These are phyloP conservation scores for Ochropacha duplaris DNA, from an alignment of 2,888 invertebrate genomes.

Conservation along the genomic window DNA sequence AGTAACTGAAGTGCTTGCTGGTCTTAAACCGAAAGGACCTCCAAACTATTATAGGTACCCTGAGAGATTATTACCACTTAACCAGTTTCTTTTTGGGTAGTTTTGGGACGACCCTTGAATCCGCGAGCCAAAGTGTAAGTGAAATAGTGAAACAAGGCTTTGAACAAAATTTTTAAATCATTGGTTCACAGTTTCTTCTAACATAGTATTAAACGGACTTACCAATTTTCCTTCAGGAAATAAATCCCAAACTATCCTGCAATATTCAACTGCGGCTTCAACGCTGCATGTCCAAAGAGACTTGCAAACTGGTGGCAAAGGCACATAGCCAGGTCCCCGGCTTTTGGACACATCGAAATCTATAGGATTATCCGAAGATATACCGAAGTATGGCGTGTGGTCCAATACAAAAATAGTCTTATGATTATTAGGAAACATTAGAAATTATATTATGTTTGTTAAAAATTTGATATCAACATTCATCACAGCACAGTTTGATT, in stretches of 20 bases:
- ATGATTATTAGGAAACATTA: slow-evolving; percentile 90
- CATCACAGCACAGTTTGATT: no score
- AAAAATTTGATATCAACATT: no score
- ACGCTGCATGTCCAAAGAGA: slow-evolving; percentile 98
- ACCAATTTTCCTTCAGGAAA: slow-evolving; percentile 95
- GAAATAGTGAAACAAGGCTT: no score
- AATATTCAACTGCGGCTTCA: slow-evolving; percentile 97
- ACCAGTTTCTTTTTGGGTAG: no score
- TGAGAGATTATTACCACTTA: no score
- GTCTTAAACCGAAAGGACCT: no score
- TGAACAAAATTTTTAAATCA: background rate
- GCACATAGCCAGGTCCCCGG: slow-evolving; percentile 87
- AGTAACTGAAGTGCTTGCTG: no score
- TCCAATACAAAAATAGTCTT: slow-evolving; percentile 98
- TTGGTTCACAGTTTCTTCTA: background rate
- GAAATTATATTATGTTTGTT: no score
- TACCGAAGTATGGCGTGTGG: slow-evolving; percentile 95
- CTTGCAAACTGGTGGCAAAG: slow-evolving; percentile 93
- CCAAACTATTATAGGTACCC: no score
- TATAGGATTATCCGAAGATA: slow-evolving; percentile 90
- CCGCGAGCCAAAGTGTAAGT: no score
- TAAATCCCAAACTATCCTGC: slow-evolving; percentile 98
- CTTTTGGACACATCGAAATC: slow-evolving; percentile 91
- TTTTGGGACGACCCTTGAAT: no score
- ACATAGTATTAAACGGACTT: slow-evolving; percentile 36